phyloP scores from a whole-genome alignment of 2,888 invertebrate genomes.

The Conops quadrifasciatus region DNA sequence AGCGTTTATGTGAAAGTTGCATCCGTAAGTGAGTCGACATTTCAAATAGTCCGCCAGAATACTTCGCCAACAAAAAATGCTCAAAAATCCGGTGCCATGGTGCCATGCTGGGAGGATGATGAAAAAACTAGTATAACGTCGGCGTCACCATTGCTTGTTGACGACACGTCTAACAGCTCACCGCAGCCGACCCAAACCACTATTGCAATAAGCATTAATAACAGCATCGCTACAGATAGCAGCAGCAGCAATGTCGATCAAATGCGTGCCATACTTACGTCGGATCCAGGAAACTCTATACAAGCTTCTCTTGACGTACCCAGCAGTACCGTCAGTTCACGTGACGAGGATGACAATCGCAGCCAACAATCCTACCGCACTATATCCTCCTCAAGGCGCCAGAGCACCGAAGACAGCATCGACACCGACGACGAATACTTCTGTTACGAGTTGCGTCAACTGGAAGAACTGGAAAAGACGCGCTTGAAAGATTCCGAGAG shows the following conservation, averaged over 20 bases:
- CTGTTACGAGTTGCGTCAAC: constrained; percentile 84
- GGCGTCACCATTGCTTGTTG: not conserved
- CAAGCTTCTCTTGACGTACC: constrained; percentile 78
- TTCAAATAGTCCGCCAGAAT: too few species aligned
- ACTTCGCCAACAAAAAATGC: not conserved
- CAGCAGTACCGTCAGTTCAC: constrained; percentile 50
- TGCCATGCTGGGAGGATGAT: constrained; percentile 50
- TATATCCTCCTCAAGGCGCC: constrained; percentile 85
- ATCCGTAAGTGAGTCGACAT: too few species aligned
- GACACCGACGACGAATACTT: constrained; percentile 95
- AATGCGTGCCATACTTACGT: constrained; percentile 9
- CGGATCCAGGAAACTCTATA: constrained; percentile 14
- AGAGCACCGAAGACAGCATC: constrained; percentile 92
- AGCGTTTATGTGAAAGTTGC: too few species aligned
- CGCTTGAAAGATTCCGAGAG: constrained; percentile 60
- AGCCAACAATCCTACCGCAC: constrained; percentile 90
- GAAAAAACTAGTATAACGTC: constrained; percentile 2
- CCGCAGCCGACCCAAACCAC: constrained; percentile 47
- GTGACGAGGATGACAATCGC: constrained; percentile 83
- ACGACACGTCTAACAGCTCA: not conserved
- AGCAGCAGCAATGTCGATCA: constrained; percentile 4
- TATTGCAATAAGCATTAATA: constrained; percentile 13
- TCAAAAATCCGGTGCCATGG: not conserved
- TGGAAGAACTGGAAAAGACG: constrained; percentile 85
- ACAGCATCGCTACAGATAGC: not conserved